Evolutionary conservation across 1,140 invertebrate genomes (phyloP), one percentile per base, ranked within the genome.

Genomic region (Steinernema khuongi): DNA sequence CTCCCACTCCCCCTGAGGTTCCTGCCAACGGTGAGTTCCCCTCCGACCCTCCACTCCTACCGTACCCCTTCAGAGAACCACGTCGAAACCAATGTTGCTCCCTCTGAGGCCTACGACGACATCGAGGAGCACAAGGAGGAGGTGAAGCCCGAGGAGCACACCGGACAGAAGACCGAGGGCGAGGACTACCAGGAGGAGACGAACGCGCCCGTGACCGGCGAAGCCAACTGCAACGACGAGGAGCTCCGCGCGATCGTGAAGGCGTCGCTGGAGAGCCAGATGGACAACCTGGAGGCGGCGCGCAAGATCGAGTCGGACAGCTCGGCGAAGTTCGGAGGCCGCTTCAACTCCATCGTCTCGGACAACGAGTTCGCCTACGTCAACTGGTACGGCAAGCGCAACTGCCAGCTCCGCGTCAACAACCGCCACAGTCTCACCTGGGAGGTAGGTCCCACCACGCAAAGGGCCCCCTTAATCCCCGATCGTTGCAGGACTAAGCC

Each of bases 311-410:
- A 78, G 66, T 75, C 73, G 71, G 77, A 78, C 68, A 76, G 75
- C n/a, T 74, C 75, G 19, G 68, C 75, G 36, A 78, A 78, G 68
- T 78, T 78, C 75, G 77, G 77, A 41, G 77, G 77, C 28, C 76
- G 77, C 43, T 78, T 78, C 76, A 78, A 78, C 76, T 33, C 76
- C 22, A 78, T 78, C 77, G 77, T 78, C 33, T 78, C 77, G n/a
- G 77, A 74, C 67, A 68, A 71, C 71, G 70, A 72, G 44, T 78
- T 78, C 76, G 72, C 76, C 28, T 78, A 78, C 50, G 76, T 78
- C 71, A 78, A 78, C 66, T 78, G 76, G 77, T 78, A 78, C 77
- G 77, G 77, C 68, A 78, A 78, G 77, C 71, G 77, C 60, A 78
- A 78, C 68, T 78, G 77, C 68, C 77, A 78, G 43, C 72, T 78